phyloP scores from a whole-genome alignment of 2,888 invertebrate species.

The Epicampocera succincta region DNA sequence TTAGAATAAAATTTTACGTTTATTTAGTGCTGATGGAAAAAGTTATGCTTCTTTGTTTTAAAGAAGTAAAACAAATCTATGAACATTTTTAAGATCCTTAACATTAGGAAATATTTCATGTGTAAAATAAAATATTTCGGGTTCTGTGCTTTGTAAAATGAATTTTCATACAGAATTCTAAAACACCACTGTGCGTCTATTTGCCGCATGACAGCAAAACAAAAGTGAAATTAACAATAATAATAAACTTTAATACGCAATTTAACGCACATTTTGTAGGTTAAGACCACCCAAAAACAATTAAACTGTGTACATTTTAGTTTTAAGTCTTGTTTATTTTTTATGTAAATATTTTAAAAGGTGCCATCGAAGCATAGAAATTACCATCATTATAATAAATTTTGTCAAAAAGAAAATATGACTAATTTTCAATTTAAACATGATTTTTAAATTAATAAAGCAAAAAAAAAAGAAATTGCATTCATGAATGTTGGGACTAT shows the following conservation, averaged over 20 bases:
- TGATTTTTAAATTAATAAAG: conserved; percentile 42
- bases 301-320: conserved; percentile 49
- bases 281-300: conserved; percentile 64
- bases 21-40: too few species aligned
- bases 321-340: conserved; percentile 15
- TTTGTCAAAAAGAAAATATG: conserved; percentile 54
- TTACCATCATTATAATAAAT: conserved; percentile 27
- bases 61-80: too few species aligned
- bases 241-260: conserved; percentile 11
- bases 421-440: conserved; percentile 56
- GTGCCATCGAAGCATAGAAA: conserved; percentile 31
- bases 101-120: too few species aligned
- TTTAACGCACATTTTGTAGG: conserved; percentile 45
- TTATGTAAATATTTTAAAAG: conserved; percentile 45
- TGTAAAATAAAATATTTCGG: too few species aligned
- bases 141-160: too few species aligned
- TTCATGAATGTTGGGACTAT: conserved; percentile 57
- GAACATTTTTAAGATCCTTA: too few species aligned
- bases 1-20: too few species aligned
- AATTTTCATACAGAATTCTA: too few species aligned
- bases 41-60: too few species aligned
- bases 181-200: not conserved
- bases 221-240: conserved; percentile 61
- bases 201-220: conserved; percentile 9
- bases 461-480: conserved; percentile 20